Conservation (phyloP, 2,888 invertebrate genomes). For the Sarcophaga rosellei region DNA sequence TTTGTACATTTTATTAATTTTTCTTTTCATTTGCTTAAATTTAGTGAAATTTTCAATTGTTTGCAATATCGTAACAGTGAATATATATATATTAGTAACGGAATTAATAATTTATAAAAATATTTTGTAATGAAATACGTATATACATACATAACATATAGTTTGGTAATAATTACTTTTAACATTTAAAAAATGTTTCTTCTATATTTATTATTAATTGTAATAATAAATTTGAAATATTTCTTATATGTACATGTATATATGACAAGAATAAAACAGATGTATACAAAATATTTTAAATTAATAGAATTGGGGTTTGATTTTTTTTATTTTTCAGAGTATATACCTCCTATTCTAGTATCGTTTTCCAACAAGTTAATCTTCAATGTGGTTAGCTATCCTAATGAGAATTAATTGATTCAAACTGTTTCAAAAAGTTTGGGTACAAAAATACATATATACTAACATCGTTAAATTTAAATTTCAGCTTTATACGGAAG, state of each 20-base stretch:
- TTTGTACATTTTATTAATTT: slow-evolving; percentile 43
- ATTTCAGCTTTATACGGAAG: no score
- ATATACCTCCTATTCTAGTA: no score
- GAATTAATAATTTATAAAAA: slow-evolving; percentile 40
- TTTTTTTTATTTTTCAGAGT: background rate
- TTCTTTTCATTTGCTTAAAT: slow-evolving; percentile 6
- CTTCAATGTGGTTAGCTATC: no score
- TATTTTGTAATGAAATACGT: slow-evolving; percentile 42
- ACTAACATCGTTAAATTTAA: no score
- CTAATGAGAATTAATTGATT: no score
- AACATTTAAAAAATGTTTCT: slow-evolving; percentile 21
- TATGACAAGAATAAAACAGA: slow-evolving; percentile 46
- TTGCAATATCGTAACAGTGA: slow-evolving; percentile 19
- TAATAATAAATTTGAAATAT: slow-evolving; percentile 49
- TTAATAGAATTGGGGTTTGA: background rate
- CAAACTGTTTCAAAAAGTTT: no score
- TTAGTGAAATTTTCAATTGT: slow-evolving; percentile 44
- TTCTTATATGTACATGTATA: slow-evolving; percentile 56
- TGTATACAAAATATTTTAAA: slow-evolving; percentile 17
- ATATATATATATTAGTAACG: slow-evolving; percentile 32
- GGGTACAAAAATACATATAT: no score
- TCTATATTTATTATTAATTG: slow-evolving; percentile 46
- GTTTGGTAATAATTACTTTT: slow-evolving; percentile 44
- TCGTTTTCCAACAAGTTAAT: no score
- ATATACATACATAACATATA: slow-evolving; percentile 35